These are phyloP conservation scores for Sebastes nivosus DNA, from an alignment of 2,797 vertebrate genomes.

Conservation along the genomic window DNA sequence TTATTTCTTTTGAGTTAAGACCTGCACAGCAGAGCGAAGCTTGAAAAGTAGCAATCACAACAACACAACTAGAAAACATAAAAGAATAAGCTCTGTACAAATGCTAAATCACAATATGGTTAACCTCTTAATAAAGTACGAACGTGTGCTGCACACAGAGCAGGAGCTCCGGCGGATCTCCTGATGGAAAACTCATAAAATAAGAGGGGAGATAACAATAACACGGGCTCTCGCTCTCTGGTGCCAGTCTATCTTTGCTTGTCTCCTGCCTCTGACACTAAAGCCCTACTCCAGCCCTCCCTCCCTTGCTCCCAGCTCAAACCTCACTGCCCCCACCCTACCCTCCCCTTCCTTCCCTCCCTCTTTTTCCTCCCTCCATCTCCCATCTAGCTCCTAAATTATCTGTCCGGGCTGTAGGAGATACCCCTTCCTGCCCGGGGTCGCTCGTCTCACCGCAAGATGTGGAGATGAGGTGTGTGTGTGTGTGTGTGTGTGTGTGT, in stretches of 20 bases:
- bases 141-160: not conserved
- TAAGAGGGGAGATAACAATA: constrained; percentile 71
- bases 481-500: not conserved
- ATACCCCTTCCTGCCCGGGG: constrained; percentile 65
- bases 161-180: constrained; percentile 24
- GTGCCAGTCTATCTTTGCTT: constrained; percentile 79
- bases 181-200: constrained; percentile 78
- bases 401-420: constrained; percentile 59
- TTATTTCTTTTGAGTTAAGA: constrained; percentile 21
- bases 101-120: constrained; percentile 26
- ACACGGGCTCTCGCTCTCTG: constrained; percentile 62
- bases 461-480: constrained; percentile 20
- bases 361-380: constrained; percentile 35
- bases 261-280: constrained; percentile 69
- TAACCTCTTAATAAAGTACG: constrained; percentile 26
- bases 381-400: constrained; percentile 70
- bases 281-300: constrained; percentile 51
- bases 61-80: constrained; percentile 19
- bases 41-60: constrained; percentile 37
- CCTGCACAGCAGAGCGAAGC: constrained; percentile 8
- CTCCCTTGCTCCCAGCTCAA: constrained; percentile 24
- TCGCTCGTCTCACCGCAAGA: constrained; percentile 54
- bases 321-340: not conserved
- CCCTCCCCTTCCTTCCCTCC: not conserved
- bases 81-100: constrained; percentile 7